Percentiles rank a stretch among this genome's conserved stretches.
phyloP scores from a whole-genome alignment of 2,797 vertebrate genomes.

The Amazona ochrocephala region DNA sequence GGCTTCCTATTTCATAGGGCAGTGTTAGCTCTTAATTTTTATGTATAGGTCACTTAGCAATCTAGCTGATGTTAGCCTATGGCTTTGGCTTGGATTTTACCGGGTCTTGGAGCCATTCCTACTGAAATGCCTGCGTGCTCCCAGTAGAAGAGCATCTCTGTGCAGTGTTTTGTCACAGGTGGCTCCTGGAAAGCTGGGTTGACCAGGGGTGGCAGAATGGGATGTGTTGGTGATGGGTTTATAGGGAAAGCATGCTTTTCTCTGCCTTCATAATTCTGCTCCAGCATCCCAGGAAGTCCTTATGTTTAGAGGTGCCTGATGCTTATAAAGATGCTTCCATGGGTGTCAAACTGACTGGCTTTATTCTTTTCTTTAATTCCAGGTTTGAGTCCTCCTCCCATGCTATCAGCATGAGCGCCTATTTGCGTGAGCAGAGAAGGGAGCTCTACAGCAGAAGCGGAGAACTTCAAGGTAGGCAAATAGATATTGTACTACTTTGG shows the following conservation, averaged over 20 bases:
- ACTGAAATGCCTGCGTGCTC: not conserved
- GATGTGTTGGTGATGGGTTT: not conserved
- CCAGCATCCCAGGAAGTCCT: not conserved
- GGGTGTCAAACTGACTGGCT: not conserved
- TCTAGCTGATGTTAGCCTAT: too few relatives aligned
- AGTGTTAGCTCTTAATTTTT: not conserved
- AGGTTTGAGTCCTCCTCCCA: slow-evolving; percentile 98
- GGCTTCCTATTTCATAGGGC: not conserved
- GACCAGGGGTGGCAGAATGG: not conserved
- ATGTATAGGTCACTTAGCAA: not conserved
- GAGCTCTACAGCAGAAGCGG: slow-evolving; percentile 97
- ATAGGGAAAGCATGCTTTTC: not conserved
- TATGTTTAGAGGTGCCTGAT: not conserved
- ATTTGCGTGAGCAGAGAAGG: slow-evolving; percentile 92
- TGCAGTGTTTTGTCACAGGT: not conserved
- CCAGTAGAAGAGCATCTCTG: not conserved
- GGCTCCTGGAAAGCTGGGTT: not conserved
- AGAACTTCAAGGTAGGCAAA: slow-evolving; percentile 89
- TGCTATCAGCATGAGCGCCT: slow-evolving; percentile 98
- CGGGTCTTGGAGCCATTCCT: not conserved
- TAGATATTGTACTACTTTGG: not conserved
- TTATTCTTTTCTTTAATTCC: not conserved
- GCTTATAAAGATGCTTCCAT: not conserved
- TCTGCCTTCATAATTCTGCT: not conserved
- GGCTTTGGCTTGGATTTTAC: not conserved